Base-by-base conservation (phyloP, 2,113 vertebrate species). In the Montifringilla adamsi region DNA sequence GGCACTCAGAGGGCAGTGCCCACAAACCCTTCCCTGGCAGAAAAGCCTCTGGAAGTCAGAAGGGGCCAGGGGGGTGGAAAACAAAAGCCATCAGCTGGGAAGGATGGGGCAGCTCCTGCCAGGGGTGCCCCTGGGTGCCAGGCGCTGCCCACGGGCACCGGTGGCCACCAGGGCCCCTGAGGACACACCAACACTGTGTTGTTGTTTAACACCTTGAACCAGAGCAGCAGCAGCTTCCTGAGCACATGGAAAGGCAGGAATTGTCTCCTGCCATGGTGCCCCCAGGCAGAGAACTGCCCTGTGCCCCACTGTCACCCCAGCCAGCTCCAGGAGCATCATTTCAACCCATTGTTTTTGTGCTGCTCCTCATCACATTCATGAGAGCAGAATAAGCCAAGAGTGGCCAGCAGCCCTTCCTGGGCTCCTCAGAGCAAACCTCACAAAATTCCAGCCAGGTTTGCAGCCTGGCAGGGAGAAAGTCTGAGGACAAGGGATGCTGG, bases 1-100 rank as follows among this genome's bases (percentile, higher is more conserved):
- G 89, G 93, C 94, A 96, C 20, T 35, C 43, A 19, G 30, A 79
- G 84, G 89, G 89, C 87, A 95, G 75, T 33, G 63, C 85, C 82
- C 52, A 21, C 0, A 12, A 55, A 39, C 74, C 43, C 63, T 66
- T 39, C 85, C 66, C 59, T 33, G 47, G 44, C 64, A 60, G 27
- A 44, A 94, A 74, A 89, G 41, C 58, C 53, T 84, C 53, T 63
- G 30, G 10, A 23, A 75, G 35, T 11, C 66, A 80, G 21, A 27
- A 28, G 13, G 10, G 21, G 22, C 3, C 4, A 3, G 9, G 4
- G 27, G 9, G 10, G 5, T 6, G 8, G 12, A 18, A 37, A 49
- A 37, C 19, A 43, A 15, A 23, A 74, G 6, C 23, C 74, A 67
- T 18, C 43, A 50, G 80, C 28, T 75, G 77, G 60, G 81, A 82